Evolutionary conservation across 2,797 vertebrate species (phyloP), one percentile per base, ranked within the genome.

Genomic region (Pseudochaenichthys georgianus): DNA sequence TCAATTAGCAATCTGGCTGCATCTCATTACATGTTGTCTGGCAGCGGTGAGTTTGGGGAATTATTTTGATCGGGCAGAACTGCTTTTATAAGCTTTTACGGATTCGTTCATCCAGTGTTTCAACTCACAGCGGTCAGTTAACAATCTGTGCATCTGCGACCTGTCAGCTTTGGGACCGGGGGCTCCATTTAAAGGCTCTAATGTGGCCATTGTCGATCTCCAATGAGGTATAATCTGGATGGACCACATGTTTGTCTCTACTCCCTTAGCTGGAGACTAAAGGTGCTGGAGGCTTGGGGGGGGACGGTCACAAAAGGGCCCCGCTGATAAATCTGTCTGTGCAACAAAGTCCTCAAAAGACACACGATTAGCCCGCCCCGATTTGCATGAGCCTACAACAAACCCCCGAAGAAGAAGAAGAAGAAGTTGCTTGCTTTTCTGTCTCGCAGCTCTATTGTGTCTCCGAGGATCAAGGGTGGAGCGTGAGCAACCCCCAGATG

Each of bases 1-100:
- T 95, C 93, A 95, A 95, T 95, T 93, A 93, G 91, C 88, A 92
- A 93, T 92, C 89, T 81, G 83, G 79, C 86, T 77, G 93, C 89
- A 94, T 94, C 93, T 94, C 90, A 94, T 95, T 93, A 94, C 81
- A 78, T 62, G 85, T 65, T 85, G 73, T 90, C 84, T 82, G 70
- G 80, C 84, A 80, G 84, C 38, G 58, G 59, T 42, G 64, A 78
- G 76, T 38, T 80, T 79, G 74, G 51, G 77, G 86, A 86, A 91
- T 91, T 88, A 82, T 78, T 86, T 73, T 28, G 67, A 83, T 70
- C 64, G 15, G 19, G 34, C 28, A 57, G 52, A 52, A 63, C 59
- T 21, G 66, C 50, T 73, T 66, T 59, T 63, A 15, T 13, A 72
- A 58, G 67, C 77, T 78, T 86, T 88, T 68, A 76, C 75, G 81